Evolutionary conservation across 2,888 invertebrate species (phyloP).

Genomic region (Lasioglossum vierecki): DNA sequence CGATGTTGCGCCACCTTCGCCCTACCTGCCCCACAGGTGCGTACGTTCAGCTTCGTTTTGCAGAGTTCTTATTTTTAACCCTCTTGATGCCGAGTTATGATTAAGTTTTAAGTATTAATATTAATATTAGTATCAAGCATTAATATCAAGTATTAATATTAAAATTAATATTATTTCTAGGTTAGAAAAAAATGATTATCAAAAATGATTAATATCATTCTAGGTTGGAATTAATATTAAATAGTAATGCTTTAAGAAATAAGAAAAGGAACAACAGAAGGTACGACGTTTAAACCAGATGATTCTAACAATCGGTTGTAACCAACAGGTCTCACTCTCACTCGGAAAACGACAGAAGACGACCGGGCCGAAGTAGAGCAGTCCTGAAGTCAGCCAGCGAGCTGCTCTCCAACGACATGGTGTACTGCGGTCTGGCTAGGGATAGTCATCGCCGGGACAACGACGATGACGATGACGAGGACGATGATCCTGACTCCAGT

Average conservation of each 20-base stretch:
- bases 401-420: conserved; percentile 80
- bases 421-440: conserved; percentile 75
- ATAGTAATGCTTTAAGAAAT: background rate
- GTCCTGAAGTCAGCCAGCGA: conserved; percentile 81
- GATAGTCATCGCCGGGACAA: conserved; percentile 53
- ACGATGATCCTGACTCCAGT: conserved; percentile 81
- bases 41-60: background rate
- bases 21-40: conserved; percentile 78
- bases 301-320: background rate
- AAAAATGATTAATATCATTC: too few relatives aligned
- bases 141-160: too few relatives aligned
- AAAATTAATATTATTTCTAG: too few relatives aligned
- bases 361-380: conserved; percentile 71
- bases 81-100: too few relatives aligned
- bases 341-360: conserved; percentile 77
- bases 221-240: too few relatives aligned
- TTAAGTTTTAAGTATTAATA: too few relatives aligned
- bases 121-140: too few relatives aligned
- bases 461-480: conserved; percentile 67
- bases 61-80: background rate
- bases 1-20: conserved; percentile 87
- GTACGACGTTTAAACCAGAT: background rate
- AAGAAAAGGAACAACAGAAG: background rate
- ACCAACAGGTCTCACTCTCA: conserved; percentile 78
- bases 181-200: too few relatives aligned